These are phyloP conservation scores for Mus minutoides DNA, from an alignment of 2,797 vertebrate species.

Conservation along the genomic window DNA sequence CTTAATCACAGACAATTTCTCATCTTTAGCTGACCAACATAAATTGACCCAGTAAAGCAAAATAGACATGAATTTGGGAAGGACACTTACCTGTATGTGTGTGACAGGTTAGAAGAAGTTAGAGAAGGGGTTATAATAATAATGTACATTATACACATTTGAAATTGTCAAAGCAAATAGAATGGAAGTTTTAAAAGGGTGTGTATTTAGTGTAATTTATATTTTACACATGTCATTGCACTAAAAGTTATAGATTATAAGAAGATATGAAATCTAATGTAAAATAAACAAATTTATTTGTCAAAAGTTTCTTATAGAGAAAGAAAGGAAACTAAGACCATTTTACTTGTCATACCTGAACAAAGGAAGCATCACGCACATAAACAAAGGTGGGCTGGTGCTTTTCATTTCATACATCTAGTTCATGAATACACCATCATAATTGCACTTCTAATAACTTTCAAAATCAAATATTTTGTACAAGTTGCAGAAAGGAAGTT, in stretches of 20 bases:
- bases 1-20: background rate
- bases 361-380: background rate
- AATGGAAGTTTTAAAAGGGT: background rate
- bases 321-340: background rate
- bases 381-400: background rate
- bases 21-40: background rate
- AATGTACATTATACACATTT: background rate
- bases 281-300: background rate
- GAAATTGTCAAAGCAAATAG: background rate
- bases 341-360: background rate
- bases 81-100: background rate
- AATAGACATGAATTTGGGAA: background rate
- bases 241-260: background rate
- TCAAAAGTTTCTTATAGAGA: background rate
- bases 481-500: background rate
- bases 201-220: background rate
- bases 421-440: background rate
- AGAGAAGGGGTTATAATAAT: background rate
- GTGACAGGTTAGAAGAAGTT: background rate
- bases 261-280: background rate
- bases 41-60: background rate
- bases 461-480: background rate
- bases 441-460: background rate
- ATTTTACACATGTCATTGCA: background rate
- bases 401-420: background rate